Base-by-base conservation (phyloP, 2,888 invertebrate species). In the Meiosimyza decipiens region DNA sequence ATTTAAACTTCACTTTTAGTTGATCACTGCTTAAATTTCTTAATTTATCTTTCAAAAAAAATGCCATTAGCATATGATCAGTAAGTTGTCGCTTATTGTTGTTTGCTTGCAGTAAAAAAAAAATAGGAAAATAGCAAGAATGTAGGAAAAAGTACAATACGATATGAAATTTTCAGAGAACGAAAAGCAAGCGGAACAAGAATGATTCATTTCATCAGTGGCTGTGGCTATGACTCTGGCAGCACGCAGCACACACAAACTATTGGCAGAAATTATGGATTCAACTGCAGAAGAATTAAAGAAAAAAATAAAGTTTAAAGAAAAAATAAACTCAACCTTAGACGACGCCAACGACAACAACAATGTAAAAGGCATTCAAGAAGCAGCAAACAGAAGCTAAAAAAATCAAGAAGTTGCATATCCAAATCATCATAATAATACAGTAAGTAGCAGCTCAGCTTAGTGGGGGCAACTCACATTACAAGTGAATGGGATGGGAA, bases 151-250 rank as follows among this genome's bases (percentile, higher is more conserved):
- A 40, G 9, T 9, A 40, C 40, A 40, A 40, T 40, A 40, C 40
- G 40, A 40, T 40, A 40, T 40, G 40, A 40, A 9, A 9, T 40
- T 40, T 40, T 40, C 40, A 40, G 40, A 40, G 40, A 40, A 40
- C 16, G 33, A 55, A 11, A 33, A 59, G n/a, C 22, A 22, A 57
- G 57, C 13, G 47, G 57, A 15, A 28, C 49, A 49, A 49, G 50
- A 57, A 49, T 68, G 55, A 68, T 68, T 68, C 67, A 57, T 40
- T 13, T 40, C 18, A 59, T 57, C 57, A 49, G 57, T 57, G 40
- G 40, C 40, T 40, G 57, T 40, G 52, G 15, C 62, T 51, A 40
- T 57, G 9, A 9, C 40, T 40, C 47, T 40, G 52, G 15, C 62
- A 62, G 52, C 51, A 54, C 62, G 52, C 60, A 50, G 18, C 28